Conservation (phyloP, 2,888 invertebrate species). For the Anagyrus pseudococci region DNA sequence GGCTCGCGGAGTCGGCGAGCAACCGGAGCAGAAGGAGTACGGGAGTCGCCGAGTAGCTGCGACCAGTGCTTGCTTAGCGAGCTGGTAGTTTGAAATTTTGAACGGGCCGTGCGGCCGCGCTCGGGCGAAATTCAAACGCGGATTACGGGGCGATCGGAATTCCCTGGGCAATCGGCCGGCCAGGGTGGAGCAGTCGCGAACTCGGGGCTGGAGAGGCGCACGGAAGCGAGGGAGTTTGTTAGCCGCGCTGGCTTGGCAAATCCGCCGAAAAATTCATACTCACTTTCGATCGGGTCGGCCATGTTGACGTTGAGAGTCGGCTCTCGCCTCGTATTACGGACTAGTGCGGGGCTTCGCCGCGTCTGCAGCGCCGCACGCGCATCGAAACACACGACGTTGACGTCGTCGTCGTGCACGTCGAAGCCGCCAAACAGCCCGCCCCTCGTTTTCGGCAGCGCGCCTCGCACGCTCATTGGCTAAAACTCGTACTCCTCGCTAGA, state of each 20-base stretch:
- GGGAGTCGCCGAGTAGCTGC: background rate
- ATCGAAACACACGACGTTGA: background rate
- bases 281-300: constrained; percentile 77
- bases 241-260: constrained; percentile 6
- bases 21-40: background rate
- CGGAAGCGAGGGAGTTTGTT: too few relatives aligned
- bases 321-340: constrained; percentile 57
- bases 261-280: constrained; percentile 61
- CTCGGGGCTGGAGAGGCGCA: background rate
- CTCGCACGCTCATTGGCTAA: background rate
- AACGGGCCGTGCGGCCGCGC: constrained; percentile 7
- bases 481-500: too few relatives aligned
- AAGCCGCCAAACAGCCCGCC: background rate
- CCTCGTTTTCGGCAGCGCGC: background rate
- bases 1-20: background rate
- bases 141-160: too few relatives aligned
- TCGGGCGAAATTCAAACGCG: constrained; percentile 37
- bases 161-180: background rate
- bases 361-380: background rate
- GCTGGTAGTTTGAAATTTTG: constrained; percentile 36
- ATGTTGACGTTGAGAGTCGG: constrained; percentile 63
- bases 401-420: background rate
- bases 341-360: constrained; percentile 36
- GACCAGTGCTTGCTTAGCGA: background rate
- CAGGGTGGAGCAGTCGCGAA: background rate